Conservation (phyloP, 35 echinoderm and acorn worm species). For the Lytechinus variegatus region DNA sequence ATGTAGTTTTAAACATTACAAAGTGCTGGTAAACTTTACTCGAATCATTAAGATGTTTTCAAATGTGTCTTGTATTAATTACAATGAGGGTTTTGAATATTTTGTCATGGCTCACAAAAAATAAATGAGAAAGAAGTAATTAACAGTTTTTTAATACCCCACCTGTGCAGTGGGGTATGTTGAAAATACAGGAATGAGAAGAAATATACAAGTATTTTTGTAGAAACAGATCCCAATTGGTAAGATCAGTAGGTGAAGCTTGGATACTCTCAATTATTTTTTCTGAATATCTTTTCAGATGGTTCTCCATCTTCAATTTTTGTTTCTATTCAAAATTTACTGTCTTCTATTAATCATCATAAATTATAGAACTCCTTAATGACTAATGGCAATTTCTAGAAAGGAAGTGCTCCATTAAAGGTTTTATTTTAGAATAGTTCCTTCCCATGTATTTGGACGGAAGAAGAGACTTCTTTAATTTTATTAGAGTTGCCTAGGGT, state of each 20-base stretch:
- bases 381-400: not conserved
- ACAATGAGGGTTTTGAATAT: not conserved
- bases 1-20: not conserved
- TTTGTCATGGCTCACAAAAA: too few species aligned
- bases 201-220: not conserved
- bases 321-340: not conserved
- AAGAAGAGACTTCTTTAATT: not conserved
- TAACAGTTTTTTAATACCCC: too few species aligned
- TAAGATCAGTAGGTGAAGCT: not conserved
- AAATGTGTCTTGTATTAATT: not conserved
- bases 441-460: not conserved
- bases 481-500: not conserved
- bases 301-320: not conserved
- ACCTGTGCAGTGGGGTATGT: too few species aligned
- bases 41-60: not conserved
- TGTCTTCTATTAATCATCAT: not conserved
- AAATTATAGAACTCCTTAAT: not conserved
- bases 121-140: too few species aligned
- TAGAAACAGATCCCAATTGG: not conserved
- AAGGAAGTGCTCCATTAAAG: not conserved
- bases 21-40: not conserved
- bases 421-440: not conserved
- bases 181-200: too few species aligned
- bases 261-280: not conserved
- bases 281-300: not conserved